Conservation (phyloP, 2,797 vertebrate genomes). For the Microctenopoma steveboyesi region DNA sequence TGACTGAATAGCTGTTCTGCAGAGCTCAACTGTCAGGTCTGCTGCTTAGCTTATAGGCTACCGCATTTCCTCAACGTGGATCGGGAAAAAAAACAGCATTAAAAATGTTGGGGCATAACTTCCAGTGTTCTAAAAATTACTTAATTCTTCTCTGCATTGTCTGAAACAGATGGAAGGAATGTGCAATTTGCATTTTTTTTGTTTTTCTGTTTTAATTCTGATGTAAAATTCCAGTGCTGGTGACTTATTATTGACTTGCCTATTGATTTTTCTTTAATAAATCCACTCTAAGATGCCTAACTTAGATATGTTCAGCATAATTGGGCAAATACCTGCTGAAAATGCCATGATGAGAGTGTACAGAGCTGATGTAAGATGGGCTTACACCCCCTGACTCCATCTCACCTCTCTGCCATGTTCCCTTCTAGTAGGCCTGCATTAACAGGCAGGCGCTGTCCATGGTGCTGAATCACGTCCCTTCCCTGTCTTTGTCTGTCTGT, state of each 20-base stretch:
- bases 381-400: conserved; percentile 21
- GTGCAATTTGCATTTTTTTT: conserved; percentile 37
- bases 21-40: conserved; percentile 39
- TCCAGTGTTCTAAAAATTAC: conserved; percentile 1
- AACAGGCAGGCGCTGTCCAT: conserved; percentile 56
- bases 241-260: conserved; percentile 19
- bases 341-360: conserved; percentile 36
- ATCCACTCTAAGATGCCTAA: conserved; percentile 13
- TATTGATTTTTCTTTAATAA: conserved; percentile 15
- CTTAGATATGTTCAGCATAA: conserved; percentile 20
- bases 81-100: conserved; percentile 14
- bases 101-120: conserved; percentile 14
- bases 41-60: conserved; percentile 28
- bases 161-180: conserved; percentile 48
- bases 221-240: conserved; percentile 28
- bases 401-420: background rate
- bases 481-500: conserved; percentile 5
- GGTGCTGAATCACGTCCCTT: conserved; percentile 68
- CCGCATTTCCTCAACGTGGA: conserved; percentile 33
- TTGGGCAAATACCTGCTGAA: conserved; percentile 23
- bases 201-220: conserved; percentile 17
- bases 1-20: conserved; percentile 56
- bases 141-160: conserved; percentile 29
- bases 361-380: conserved; percentile 38
- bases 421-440: conserved; percentile 11